phyloP scores from a whole-genome alignment of 1,140 invertebrate species.

The Drosophila mauritiana region DNA sequence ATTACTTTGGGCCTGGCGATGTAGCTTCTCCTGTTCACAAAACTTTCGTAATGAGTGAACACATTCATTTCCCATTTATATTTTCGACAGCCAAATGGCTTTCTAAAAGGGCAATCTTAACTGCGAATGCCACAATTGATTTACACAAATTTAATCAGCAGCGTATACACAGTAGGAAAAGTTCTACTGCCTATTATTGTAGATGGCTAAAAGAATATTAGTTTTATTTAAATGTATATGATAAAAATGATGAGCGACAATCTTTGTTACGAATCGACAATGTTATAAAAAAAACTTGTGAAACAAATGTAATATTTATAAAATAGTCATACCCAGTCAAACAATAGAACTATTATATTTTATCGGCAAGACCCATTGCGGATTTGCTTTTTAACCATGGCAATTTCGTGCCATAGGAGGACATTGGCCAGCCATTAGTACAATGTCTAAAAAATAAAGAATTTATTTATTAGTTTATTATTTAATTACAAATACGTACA shows the following conservation, averaged over 20 bases:
- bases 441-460: too few relatives aligned
- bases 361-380: too few relatives aligned
- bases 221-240: neutral
- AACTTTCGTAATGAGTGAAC: slow-evolving; percentile 61
- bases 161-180: slow-evolving; percentile 1
- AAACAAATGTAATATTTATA: too few relatives aligned
- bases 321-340: too few relatives aligned
- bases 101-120: slow-evolving; percentile 22
- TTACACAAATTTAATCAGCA: slow-evolving; percentile 65
- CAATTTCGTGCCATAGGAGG: too few relatives aligned
- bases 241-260: neutral
- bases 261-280: too few relatives aligned
- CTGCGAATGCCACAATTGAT: slow-evolving; percentile 35
- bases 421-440: too few relatives aligned
- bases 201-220: neutral
- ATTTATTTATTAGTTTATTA: too few relatives aligned
- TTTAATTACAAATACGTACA: neutral
- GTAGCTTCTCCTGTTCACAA: neutral
- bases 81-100: slow-evolving; percentile 36
- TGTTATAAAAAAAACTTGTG: too few relatives aligned
- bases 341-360: too few relatives aligned
- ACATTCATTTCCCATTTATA: slow-evolving; percentile 60
- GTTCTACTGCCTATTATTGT: neutral
- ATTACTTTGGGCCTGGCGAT: slow-evolving; percentile 17
- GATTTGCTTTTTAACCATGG: too few relatives aligned